Evolutionary conservation across 2,888 invertebrate genomes (phyloP).

Genomic region (Junonia oenone): DNA sequence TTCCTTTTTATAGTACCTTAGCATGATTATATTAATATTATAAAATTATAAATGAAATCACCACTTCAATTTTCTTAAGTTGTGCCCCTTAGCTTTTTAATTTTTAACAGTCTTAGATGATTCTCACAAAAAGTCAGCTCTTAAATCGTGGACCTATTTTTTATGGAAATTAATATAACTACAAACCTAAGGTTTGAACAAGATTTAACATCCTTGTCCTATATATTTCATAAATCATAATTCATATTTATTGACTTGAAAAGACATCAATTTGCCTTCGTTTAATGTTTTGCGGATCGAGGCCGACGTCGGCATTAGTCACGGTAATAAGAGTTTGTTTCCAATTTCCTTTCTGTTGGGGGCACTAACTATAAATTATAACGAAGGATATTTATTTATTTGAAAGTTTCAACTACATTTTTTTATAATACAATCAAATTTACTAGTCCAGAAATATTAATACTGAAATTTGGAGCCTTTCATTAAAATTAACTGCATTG

Average conservation of each 20-base stretch:
- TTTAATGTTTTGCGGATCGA: slow-evolving; percentile 1
- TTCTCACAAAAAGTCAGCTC: too few relatives aligned
- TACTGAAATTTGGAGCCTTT: too few relatives aligned
- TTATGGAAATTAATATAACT: too few relatives aligned
- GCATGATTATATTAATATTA: not conserved
- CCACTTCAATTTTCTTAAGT: too few relatives aligned
- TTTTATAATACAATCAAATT: not conserved
- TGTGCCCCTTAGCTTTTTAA: too few relatives aligned
- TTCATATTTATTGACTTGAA: not conserved
- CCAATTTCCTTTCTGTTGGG: slow-evolving; percentile 4
- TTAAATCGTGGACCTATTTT: too few relatives aligned
- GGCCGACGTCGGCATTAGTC: not conserved
- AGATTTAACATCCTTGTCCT: too few relatives aligned
- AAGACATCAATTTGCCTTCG: not conserved
- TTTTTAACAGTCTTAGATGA: too few relatives aligned
- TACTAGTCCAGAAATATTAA: not conserved
- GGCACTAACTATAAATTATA: slow-evolving; percentile 1
- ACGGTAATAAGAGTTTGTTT: slow-evolving; percentile 6
- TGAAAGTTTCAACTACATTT: not conserved
- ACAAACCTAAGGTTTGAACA: too few relatives aligned
- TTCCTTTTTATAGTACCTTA: not conserved
- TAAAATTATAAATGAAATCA: not conserved
- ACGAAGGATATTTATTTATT: not conserved
- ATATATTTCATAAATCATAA: not conserved
- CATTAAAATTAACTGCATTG: not conserved